Evolutionary conservation across 2,888 invertebrate genomes (phyloP).

Genomic region (Cynaeus angustus): DNA sequence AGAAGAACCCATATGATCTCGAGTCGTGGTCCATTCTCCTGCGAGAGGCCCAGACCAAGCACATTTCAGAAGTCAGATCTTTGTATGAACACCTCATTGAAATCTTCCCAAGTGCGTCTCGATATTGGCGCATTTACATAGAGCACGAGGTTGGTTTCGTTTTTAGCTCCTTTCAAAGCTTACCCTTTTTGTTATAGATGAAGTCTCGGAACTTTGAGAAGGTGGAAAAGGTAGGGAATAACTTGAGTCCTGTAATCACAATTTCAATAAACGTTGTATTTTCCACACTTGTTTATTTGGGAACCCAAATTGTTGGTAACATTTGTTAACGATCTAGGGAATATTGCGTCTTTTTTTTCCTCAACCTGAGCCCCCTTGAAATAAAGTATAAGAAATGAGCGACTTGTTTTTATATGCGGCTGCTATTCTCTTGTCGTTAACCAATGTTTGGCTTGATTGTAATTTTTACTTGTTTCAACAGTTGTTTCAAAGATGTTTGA

Average conservation of each 20-base stretch:
- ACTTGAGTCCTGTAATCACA: slow-evolving; percentile 15
- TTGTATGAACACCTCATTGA: slow-evolving; percentile 96
- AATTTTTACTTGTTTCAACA: slow-evolving; percentile 71
- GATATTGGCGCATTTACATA: slow-evolving; percentile 99
- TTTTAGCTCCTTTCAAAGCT: neutral
- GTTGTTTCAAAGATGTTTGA: slow-evolving; percentile 98
- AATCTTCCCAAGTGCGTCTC: slow-evolving; percentile 96
- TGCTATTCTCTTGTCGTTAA: slow-evolving; percentile 60
- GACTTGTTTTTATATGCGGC: slow-evolving; percentile 57
- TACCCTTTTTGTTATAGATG: slow-evolving; percentile 82
- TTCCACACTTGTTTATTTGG: slow-evolving; percentile 18
- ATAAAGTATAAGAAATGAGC: slow-evolving; percentile 49
- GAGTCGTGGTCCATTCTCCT: slow-evolving; percentile 98
- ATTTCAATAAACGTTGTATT: slow-evolving; percentile 17
- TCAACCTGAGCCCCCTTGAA: slow-evolving; percentile 37
- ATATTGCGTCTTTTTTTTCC: slow-evolving; percentile 58
- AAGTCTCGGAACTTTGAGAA: slow-evolving; percentile 97
- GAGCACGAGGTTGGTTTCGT: slow-evolving; percentile 88
- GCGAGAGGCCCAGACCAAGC: slow-evolving; percentile 91
- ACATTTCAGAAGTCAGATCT: slow-evolving; percentile 90
- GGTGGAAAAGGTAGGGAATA: slow-evolving; percentile 92
- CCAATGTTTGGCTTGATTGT: slow-evolving; percentile 56
- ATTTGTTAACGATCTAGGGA: slow-evolving; percentile 62
- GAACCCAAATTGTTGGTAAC: slow-evolving; percentile 47
- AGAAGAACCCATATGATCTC: slow-evolving; percentile 92